phyloP scores from a whole-genome alignment of 2,888 invertebrate genomes.

The Acanthosoma haemorrhoidale region DNA sequence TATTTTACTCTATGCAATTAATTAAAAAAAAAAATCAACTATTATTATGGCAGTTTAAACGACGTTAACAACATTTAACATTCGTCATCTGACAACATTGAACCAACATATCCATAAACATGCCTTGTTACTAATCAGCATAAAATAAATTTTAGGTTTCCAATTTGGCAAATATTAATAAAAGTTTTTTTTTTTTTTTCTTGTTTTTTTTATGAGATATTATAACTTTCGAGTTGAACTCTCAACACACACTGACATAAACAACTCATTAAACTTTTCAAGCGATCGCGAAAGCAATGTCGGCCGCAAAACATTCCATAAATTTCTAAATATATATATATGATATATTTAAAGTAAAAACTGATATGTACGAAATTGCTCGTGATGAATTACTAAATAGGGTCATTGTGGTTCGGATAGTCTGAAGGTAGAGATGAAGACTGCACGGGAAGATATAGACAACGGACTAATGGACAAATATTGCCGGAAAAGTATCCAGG shows the following conservation, averaged over 20 bases:
- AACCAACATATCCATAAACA: not conserved
- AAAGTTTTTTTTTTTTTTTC: too few species aligned
- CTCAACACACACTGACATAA: not conserved
- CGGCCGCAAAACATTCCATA: not conserved
- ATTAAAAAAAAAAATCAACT: not conserved
- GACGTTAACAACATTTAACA: not conserved
- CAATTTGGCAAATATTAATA: not conserved
- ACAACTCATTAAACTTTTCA: too few species aligned
- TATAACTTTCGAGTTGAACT: not conserved
- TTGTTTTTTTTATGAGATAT: too few species aligned
- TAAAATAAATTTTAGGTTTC: not conserved
- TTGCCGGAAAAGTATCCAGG: too few species aligned
- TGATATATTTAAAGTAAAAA: not conserved
- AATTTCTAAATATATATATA: not conserved
- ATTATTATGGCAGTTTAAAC: slow-evolving; percentile 25
- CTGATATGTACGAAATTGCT: slow-evolving; percentile 2
- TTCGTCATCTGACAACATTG: too few species aligned
- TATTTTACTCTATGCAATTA: slow-evolving; percentile 6
- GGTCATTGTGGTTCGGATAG: too few species aligned
- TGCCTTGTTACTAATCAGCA: not conserved
- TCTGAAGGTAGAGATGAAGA: too few species aligned
- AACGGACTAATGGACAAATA: too few species aligned
- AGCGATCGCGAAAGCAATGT: not conserved
- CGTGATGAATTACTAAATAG: too few species aligned
- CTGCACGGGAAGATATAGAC: too few species aligned